Evolutionary conservation across 30 jellyfish, hydroid and myxozoan genomes (phyloP).

Genomic region (Cassiopea xamachana): DNA sequence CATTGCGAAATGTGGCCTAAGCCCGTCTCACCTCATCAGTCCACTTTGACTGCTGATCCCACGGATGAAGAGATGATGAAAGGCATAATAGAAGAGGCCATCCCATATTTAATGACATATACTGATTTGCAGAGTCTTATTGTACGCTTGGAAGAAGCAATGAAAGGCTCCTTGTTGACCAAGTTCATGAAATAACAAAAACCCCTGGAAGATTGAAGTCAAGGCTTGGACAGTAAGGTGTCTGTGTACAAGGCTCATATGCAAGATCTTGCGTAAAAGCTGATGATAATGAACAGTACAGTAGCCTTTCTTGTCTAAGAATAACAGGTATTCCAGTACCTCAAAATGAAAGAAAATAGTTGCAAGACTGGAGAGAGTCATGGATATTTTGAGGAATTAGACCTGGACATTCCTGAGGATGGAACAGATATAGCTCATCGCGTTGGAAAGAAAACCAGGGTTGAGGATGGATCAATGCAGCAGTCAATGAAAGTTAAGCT

Average conservation of each 20-base stretch:
- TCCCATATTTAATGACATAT: too few species aligned
- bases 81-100: too few species aligned
- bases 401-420: slow-evolving; percentile 27
- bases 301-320: slow-evolving; percentile 57
- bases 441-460: slow-evolving; percentile 18
- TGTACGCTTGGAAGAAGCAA: too few species aligned
- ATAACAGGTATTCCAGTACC: slow-evolving; percentile 44
- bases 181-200: neutral
- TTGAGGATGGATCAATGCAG: slow-evolving; percentile 9
- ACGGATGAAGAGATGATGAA: too few species aligned
- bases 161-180: neutral
- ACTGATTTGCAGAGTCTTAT: too few species aligned
- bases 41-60: too few species aligned
- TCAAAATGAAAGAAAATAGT: slow-evolving; percentile 30
- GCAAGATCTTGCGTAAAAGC: slow-evolving; percentile 39
- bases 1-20: too few species aligned
- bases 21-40: too few species aligned
- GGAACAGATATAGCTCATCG: slow-evolving; percentile 31
- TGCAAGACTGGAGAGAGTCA: slow-evolving; percentile 33
- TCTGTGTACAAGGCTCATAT: slow-evolving; percentile 58
- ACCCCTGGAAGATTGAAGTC: slow-evolving; percentile 10
- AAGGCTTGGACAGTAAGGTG: neutral
- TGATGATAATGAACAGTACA: slow-evolving; percentile 62
- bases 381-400: slow-evolving; percentile 24
- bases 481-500: slow-evolving; percentile 30